Evolutionary conservation across 2,797 vertebrate species (phyloP).

Genomic region (Meriones psammophilus): DNA sequence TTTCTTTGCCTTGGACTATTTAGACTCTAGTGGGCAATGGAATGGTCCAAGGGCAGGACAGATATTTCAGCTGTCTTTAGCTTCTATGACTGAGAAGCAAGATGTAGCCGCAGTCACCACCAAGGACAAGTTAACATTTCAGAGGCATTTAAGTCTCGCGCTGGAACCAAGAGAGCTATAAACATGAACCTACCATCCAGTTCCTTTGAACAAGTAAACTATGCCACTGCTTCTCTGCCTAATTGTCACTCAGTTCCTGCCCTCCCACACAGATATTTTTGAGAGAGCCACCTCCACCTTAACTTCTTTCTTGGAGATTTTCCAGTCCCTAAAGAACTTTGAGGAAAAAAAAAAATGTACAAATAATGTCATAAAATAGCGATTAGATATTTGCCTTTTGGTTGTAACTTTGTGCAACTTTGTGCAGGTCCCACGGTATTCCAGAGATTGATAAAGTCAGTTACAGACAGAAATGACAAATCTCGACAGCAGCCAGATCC

Average conservation of each 20-base stretch:
- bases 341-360: conserved; percentile 15
- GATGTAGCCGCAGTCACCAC: neutral
- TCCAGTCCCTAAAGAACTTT: conserved; percentile 10
- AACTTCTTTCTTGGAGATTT: conserved; percentile 37
- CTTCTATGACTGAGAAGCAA: neutral
- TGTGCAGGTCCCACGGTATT: neutral
- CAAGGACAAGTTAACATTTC: neutral
- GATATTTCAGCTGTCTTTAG: neutral
- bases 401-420: neutral
- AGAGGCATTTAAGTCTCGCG: neutral
- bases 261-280: neutral
- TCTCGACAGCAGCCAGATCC: neutral
- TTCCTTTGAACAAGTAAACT: conserved; percentile 18
- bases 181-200: neutral
- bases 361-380: conserved; percentile 5
- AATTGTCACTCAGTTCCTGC: neutral
- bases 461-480: neutral
- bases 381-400: neutral
- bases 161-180: neutral
- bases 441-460: neutral
- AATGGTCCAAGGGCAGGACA: neutral
- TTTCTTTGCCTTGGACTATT: neutral
- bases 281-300: neutral
- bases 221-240: neutral
- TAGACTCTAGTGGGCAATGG: neutral